Conservation (phyloP, 2,888 invertebrate species). For the Icerya purchasi region DNA sequence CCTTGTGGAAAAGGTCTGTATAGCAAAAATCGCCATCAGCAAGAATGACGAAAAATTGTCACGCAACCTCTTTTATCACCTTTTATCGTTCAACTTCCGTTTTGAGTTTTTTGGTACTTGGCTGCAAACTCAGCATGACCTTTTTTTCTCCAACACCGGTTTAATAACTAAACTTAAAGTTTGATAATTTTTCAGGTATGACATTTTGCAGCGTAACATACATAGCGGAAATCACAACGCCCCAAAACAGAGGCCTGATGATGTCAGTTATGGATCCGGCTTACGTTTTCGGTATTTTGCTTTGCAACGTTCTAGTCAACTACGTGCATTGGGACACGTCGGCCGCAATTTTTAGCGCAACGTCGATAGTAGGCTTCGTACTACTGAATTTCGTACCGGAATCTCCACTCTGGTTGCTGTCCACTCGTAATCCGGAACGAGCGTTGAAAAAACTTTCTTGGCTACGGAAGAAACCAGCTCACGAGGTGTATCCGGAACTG, state of each 20-base stretch:
- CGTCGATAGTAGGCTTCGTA: neutral
- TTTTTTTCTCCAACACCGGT: too few species aligned
- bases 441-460: neutral
- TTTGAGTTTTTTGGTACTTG: too few species aligned
- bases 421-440: neutral
- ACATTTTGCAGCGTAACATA: slow-evolving; percentile 8
- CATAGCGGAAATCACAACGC: slow-evolving; percentile 11
- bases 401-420: slow-evolving; percentile 10
- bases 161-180: too few species aligned
- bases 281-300: slow-evolving; percentile 6
- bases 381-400: slow-evolving; percentile 9
- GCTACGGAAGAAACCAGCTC: neutral
- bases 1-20: too few species aligned
- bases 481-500: neutral
- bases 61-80: too few species aligned
- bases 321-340: slow-evolving; percentile 3
- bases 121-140: too few species aligned
- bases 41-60: too few species aligned
- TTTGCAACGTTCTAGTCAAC: neutral
- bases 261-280: neutral
- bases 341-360: neutral
- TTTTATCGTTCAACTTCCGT: too few species aligned
- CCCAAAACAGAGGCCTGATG: slow-evolving; percentile 1
- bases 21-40: too few species aligned
- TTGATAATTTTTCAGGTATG: slow-evolving; percentile 1